Percentiles rank a stretch among this genome's conserved stretches.
phyloP scores from a whole-genome alignment of 2,797 vertebrate genomes.

The Crypturellus tataupa region DNA sequence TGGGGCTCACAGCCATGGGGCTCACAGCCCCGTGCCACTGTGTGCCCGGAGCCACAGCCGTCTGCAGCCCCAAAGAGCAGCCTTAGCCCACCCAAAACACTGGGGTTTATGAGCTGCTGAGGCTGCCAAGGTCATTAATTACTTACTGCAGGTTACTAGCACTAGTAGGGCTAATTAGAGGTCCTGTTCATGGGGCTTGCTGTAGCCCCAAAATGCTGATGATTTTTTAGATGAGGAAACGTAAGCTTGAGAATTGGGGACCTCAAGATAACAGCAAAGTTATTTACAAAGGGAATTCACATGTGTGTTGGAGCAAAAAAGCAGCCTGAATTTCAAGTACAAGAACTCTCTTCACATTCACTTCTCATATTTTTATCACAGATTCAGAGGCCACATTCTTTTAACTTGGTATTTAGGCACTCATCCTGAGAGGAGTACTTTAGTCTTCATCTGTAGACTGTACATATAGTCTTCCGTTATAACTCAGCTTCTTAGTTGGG shows the following conservation, averaged over 20 bases:
- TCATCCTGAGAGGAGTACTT: not conserved
- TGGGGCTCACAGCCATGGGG: fast-evolving
- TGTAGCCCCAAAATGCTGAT: not conserved
- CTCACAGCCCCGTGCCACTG: fast-evolving
- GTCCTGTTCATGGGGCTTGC: not conserved
- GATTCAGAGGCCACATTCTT: not conserved
- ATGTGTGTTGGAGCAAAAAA: not conserved
- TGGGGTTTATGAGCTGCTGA: fast-evolving
- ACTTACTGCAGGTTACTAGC: not conserved
- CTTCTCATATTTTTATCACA: conserved; percentile 2
- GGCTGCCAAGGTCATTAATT: not conserved
- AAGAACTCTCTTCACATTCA: conserved; percentile 15
- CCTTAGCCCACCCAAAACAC: not conserved
- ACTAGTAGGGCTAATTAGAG: not conserved
- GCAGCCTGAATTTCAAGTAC: conserved; percentile 12
- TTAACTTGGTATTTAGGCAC: conserved; percentile 52
- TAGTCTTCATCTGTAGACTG: not conserved
- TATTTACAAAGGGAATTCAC: not conserved
- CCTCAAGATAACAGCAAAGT: not conserved
- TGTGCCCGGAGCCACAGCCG: fast-evolving
- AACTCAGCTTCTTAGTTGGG: not conserved
- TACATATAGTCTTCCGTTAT: not conserved
- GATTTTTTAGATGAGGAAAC: not conserved
- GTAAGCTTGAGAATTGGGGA: not conserved
- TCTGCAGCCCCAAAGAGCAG: fast-evolving